A percentile compares a stretch with the other conserved stretches of the same genome.
Evolutionary conservation across 2,888 invertebrate species (phyloP).

Genomic region (Drosophila gaucha): DNA sequence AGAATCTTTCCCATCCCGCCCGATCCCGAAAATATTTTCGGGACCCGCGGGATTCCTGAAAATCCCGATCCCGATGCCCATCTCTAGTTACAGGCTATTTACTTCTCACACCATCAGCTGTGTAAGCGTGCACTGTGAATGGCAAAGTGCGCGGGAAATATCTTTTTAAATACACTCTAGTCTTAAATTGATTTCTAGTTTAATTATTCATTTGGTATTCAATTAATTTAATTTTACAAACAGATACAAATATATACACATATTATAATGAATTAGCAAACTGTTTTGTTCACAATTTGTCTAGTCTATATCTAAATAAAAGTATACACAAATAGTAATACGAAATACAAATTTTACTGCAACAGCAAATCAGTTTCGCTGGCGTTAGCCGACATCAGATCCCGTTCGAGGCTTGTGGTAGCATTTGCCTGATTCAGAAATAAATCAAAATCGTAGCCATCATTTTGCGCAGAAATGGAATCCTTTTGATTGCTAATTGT

Average conservation of each 20-base stretch:
- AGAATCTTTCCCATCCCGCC: too few species aligned
- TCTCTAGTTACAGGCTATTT: background rate
- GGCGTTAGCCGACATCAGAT: conserved; percentile 80
- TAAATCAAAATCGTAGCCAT: conserved; percentile 78
- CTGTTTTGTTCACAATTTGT: too few species aligned
- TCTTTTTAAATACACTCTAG: background rate
- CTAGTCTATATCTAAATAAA: too few species aligned
- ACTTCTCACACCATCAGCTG: background rate
- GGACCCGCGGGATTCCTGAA: too few species aligned
- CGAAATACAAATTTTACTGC: conserved; percentile 60
- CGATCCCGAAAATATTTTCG: too few species aligned
- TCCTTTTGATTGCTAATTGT: conserved; percentile 70
- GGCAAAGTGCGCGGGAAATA: background rate
- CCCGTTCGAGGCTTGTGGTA: conserved; percentile 67
- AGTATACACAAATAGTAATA: conserved; percentile 29
- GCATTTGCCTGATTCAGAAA: conserved; percentile 76
- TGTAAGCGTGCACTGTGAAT: background rate
- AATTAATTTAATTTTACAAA: conserved; percentile 1
- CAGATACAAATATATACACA: conserved; percentile 4
- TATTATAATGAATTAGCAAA: too few species aligned
- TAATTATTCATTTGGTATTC: background rate
- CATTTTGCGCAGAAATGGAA: conserved; percentile 55
- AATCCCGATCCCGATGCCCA: too few species aligned
- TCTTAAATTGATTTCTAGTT: background rate
- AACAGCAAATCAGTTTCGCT: conserved; percentile 78